These are phyloP conservation scores for Heteromyza rotundicornis DNA, from an alignment of 2,888 invertebrate species.

Conservation along the genomic window DNA sequence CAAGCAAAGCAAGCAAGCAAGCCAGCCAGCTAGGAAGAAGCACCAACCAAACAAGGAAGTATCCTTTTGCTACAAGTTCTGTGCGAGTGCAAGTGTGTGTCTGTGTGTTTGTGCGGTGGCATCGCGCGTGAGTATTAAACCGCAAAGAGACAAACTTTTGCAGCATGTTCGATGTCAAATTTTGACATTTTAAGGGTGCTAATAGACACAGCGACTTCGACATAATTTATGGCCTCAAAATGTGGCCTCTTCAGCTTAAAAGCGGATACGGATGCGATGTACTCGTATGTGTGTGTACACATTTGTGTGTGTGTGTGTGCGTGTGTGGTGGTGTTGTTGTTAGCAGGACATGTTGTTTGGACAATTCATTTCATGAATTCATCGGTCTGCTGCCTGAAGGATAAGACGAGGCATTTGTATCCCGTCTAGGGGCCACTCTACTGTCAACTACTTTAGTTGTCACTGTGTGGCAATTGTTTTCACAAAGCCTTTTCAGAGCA, in stretches of 20 bases:
- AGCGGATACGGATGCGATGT: neutral
- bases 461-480: neutral
- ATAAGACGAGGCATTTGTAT: neutral
- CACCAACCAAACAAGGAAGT: neutral
- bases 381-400: neutral
- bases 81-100: neutral
- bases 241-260: slow-evolving; percentile 11
- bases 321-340: no score
- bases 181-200: slow-evolving; percentile 58
- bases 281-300: neutral
- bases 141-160: slow-evolving; percentile 5
- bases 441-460: slow-evolving; percentile 1
- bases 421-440: no score
- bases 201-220: slow-evolving; percentile 55
- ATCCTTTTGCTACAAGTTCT: neutral
- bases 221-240: slow-evolving; percentile 48
- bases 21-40: no score
- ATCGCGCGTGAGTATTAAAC: slow-evolving; percentile 4
- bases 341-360: slow-evolving; percentile 17
- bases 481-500: neutral
- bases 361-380: slow-evolving; percentile 12
- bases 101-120: neutral
- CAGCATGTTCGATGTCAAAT: slow-evolving; percentile 41
- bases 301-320: neutral
- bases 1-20: neutral